Conservation (phyloP, 2,888 invertebrate species). For the Neelides folsomi region DNA sequence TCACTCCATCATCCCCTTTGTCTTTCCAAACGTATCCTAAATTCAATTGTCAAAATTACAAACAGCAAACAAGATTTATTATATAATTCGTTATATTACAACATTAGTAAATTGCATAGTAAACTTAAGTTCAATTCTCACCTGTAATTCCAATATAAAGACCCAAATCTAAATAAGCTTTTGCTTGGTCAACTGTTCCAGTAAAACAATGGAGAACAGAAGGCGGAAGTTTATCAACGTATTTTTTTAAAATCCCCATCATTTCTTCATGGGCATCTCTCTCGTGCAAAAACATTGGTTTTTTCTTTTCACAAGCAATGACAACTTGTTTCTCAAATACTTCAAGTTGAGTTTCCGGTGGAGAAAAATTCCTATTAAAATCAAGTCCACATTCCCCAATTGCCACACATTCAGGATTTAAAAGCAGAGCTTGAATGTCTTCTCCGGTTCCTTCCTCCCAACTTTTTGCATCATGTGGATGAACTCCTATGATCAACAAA, state of each 20-base stretch:
- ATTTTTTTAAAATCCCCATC: constrained; percentile 53
- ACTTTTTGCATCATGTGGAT: constrained; percentile 86
- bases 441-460: constrained; percentile 51
- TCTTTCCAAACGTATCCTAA: constrained; percentile 75
- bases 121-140: constrained; percentile 33
- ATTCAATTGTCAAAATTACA: constrained; percentile 29
- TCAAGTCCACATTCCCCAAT: constrained; percentile 89
- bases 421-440: constrained; percentile 59
- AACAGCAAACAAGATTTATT: neutral
- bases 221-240: constrained; percentile 52
- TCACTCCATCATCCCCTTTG: constrained; percentile 78
- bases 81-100: neutral
- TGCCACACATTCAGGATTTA: constrained; percentile 79
- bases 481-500: constrained; percentile 56
- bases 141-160: constrained; percentile 74
- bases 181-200: constrained; percentile 70
- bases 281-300: constrained; percentile 82
- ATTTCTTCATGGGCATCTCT: constrained; percentile 80
- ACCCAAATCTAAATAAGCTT: constrained; percentile 67
- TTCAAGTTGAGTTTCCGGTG: constrained; percentile 67
- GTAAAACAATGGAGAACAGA: constrained; percentile 84
- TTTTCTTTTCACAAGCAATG: constrained; percentile 70
- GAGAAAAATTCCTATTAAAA: constrained; percentile 86
- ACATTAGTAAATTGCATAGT: neutral
- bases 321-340: constrained; percentile 75